Conservation (phyloP, 1,140 invertebrate genomes). For the Pomacea maculata region DNA sequence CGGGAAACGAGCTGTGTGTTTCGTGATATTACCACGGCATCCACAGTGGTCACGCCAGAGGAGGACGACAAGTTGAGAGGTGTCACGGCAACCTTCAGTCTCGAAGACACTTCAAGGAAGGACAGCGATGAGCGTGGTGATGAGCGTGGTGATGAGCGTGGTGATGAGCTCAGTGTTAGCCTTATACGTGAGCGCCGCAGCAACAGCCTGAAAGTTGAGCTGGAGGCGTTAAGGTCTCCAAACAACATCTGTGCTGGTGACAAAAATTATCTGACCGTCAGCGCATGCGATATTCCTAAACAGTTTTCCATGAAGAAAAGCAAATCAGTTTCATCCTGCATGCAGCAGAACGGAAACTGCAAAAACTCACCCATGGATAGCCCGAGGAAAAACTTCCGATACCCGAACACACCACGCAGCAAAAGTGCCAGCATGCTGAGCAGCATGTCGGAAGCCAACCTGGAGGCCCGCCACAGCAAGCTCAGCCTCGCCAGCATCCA, state of each 20-base stretch:
- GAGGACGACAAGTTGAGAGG: neutral
- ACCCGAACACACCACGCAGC: slow-evolving; percentile 12
- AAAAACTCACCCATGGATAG: neutral
- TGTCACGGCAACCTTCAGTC: no score
- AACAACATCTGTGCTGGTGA: neutral
- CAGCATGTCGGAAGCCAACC: neutral
- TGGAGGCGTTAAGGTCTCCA: slow-evolving; percentile 6
- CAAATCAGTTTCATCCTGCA: slow-evolving; percentile 9
- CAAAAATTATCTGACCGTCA: slow-evolving; percentile 13
- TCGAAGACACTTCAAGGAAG: neutral
- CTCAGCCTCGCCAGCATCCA: slow-evolving; percentile 5
- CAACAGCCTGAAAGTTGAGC: slow-evolving; percentile 20
- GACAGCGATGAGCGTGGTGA: neutral
- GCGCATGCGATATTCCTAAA: slow-evolving; percentile 15
- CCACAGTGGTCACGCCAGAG: slow-evolving; percentile 20
- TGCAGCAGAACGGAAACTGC: slow-evolving; percentile 2
- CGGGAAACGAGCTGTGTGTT: slow-evolving; percentile 15
- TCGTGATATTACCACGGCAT: slow-evolving; percentile 21
- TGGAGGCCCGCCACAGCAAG: neutral
- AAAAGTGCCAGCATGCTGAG: slow-evolving; percentile 32
- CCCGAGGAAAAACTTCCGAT: neutral
- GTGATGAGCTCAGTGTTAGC: neutral
- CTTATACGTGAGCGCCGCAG: slow-evolving; percentile 15
- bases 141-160: neutral
- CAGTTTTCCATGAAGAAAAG: slow-evolving; percentile 19